Conservation (phyloP, 2,797 vertebrate genomes). For the Melanogrammus aeglefinus region DNA sequence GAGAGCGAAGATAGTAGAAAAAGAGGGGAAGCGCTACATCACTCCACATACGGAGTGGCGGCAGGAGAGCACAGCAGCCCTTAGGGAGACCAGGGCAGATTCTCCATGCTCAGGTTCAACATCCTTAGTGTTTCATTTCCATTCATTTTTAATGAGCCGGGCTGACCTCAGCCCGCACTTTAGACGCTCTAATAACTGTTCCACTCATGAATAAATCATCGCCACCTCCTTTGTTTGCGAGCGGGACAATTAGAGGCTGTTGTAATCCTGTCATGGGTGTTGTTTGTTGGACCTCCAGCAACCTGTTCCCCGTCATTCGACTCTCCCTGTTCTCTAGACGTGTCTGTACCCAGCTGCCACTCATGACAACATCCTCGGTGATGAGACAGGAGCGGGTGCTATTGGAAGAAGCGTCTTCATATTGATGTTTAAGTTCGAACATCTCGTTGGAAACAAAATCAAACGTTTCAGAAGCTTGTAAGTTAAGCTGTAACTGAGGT, state of each 20-base stretch:
- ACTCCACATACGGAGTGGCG: background rate
- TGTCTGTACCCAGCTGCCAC: background rate
- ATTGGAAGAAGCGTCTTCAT: background rate
- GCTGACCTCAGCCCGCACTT: slow-evolving; percentile 42
- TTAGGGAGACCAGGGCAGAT: slow-evolving; percentile 10
- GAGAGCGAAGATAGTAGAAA: background rate
- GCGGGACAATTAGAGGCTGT: slow-evolving; percentile 46
- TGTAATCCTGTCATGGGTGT: slow-evolving; percentile 46
- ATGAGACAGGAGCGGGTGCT: background rate
- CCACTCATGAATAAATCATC: slow-evolving; percentile 53
- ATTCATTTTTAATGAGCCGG: slow-evolving; percentile 49
- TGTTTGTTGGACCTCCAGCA: slow-evolving; percentile 34
- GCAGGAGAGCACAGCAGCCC: background rate
- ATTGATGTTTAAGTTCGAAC: background rate
- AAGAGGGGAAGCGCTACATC: background rate
- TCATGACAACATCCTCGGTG: background rate
- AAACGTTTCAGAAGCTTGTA: background rate
- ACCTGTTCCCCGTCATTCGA: slow-evolving; percentile 1
- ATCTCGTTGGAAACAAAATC: background rate
- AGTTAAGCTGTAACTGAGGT: background rate
- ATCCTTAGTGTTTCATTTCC: slow-evolving; percentile 32
- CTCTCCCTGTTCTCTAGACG: slow-evolving; percentile 16
- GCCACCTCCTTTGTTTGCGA: slow-evolving; percentile 47
- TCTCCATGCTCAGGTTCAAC: slow-evolving; percentile 33
- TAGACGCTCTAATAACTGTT: slow-evolving; percentile 48